phyloP scores from a whole-genome alignment of 2,797 vertebrate species.

The Coranthus polyacanthus region DNA sequence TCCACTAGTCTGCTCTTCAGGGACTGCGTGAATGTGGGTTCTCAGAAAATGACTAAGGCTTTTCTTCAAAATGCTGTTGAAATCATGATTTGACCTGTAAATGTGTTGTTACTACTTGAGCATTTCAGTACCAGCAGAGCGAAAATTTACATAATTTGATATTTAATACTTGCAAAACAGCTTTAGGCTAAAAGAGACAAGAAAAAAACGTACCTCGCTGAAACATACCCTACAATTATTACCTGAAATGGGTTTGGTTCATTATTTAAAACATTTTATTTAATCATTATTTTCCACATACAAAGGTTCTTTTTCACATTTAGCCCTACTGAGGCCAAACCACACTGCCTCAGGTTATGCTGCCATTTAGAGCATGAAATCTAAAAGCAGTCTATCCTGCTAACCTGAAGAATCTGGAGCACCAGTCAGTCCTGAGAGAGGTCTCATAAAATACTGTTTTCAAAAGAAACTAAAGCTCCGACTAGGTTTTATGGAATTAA shows the following conservation, averaged over 20 bases:
- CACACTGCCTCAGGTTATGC: neutral
- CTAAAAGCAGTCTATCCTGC: constrained; percentile 26
- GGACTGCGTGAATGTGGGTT: neutral
- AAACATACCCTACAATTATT: neutral
- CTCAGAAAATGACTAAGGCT: constrained; percentile 5
- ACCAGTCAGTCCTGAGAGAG: constrained; percentile 9
- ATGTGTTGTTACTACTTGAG: neutral
- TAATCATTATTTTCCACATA: neutral
- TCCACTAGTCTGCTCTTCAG: constrained; percentile 6
- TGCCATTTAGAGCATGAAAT: constrained; percentile 9
- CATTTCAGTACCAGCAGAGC: neutral
- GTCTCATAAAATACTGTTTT: neutral
- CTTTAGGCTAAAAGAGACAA: neutral
- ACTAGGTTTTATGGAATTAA: neutral
- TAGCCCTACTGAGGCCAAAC: neutral
- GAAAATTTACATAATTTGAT: too few relatives aligned
- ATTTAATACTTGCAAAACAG: too few relatives aligned
- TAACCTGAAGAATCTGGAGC: constrained; percentile 15
- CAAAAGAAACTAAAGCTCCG: neutral
- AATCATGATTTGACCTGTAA: neutral
- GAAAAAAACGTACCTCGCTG: neutral
- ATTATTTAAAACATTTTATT: neutral
- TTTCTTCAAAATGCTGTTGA: constrained; percentile 9
- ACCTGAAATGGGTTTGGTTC: too few relatives aligned
- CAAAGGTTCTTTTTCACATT: neutral